Evolutionary conservation across 2,888 invertebrate species (phyloP), one percentile per base, ranked within the genome.

Genomic region (Catocala nupta): DNA sequence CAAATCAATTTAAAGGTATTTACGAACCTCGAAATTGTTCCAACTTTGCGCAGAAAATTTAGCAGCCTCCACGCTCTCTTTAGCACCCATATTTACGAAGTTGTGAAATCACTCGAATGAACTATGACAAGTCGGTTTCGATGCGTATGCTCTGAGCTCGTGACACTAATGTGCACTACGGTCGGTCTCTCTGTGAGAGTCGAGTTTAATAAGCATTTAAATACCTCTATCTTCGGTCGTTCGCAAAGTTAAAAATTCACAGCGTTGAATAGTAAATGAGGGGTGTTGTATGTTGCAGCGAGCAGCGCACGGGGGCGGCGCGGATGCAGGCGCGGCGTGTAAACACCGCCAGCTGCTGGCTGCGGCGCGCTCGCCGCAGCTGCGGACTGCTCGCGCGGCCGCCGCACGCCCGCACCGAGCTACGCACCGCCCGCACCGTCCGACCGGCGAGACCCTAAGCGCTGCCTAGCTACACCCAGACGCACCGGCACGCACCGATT

Each of bases 11-110:
- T 87, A 89, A 90, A 89, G 88, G 87, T 91, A 84, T 75, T 90
- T 94, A 94, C 95, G 95, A 96, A 96, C 96, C 96, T 96, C 96
- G 87, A 96, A 95, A 94, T 96, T 96, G 94, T 96, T 96, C 97
- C 96, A 97, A 94, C 96, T 96, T 95, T 96, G 96, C 94, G 96
- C 96, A 94, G 96, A 96, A 95, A 96, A 96, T 95, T 96, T 96
- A 90, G 96, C 96, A 88, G 96, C 96, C 92, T 97, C 96, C 91
- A 96, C 96, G 95, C 96, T 97, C 91, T 96, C 96, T 95, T 97
- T 97, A 91, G 96, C 96, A 94, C 97, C 97, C 97, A 96, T 96
- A 90, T 94, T 95, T 92, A 92, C 85, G 88, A 87, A 90, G 84
- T 89, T 83, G 90, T 90, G 89, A 90, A 86, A 90, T 91, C 93